These are phyloP conservation scores for Bothrops jararaca DNA, from an alignment of 2,113 vertebrate species.

Conservation along the genomic window DNA sequence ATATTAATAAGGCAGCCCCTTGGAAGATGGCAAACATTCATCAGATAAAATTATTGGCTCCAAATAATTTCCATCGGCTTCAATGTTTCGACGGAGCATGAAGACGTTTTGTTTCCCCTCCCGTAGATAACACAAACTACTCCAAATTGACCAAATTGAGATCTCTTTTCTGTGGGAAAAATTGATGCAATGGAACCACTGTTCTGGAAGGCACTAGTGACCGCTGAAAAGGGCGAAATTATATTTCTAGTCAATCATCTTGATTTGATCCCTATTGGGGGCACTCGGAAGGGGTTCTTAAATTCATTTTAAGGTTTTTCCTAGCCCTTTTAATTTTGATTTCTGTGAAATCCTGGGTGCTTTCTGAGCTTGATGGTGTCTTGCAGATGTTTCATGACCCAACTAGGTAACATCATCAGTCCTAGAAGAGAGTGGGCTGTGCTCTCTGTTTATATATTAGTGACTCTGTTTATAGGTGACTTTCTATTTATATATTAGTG, in stretches of 20 bases:
- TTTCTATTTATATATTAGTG: no score
- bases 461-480: no score
- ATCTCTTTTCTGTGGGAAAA: not conserved
- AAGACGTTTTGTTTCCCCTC: not conserved
- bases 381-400: no score
- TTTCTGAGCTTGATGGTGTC: no score
- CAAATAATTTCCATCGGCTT: constrained; percentile 22
- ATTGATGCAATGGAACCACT: constrained; percentile 3
- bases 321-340: no score
- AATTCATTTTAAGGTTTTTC: no score
- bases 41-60: constrained; percentile 41
- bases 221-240: not conserved
- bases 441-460: no score
- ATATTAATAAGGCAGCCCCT: constrained; percentile 27
- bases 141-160: constrained; percentile 16
- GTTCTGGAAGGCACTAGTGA: not conserved
- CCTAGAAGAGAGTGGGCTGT: no score
- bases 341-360: no score
- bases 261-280: no score
- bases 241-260: not conserved
- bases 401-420: no score
- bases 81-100: constrained; percentile 29
- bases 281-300: no score
- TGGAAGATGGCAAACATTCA: constrained; percentile 32
- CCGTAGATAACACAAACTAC: not conserved